Base-by-base conservation (phyloP, 2,113 vertebrate genomes). In the Brachypteracias leptosomus region DNA sequence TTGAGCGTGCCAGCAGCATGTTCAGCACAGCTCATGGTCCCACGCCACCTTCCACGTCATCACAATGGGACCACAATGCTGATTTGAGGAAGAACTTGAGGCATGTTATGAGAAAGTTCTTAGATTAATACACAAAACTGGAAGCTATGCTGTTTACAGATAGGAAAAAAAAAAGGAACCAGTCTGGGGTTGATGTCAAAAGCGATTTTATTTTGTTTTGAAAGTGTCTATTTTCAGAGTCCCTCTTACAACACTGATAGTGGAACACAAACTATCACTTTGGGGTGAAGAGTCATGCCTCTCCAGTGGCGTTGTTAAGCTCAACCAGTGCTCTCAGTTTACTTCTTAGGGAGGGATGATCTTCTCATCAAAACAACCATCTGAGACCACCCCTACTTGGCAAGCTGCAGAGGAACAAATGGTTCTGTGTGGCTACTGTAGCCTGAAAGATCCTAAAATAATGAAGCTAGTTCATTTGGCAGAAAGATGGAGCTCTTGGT, bases 221-320 rank as follows among this genome's bases (percentile, higher is more conserved):
- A 90, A 83, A 94, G 79, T 17, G 81, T 92, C 83, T 95, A 75
- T 96, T 96, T 96, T 93, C 33, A 89, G 87, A 85, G 26, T 77
- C 57, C 4, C 33, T 76, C 78, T 86, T 55, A 80, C 36, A 82
- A 84, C 79, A 93, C 76, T 33, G 92, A 94, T 87, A 94, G 94
- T 47, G 33, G 57, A 95, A 94, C 47, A 90, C 57, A 93, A 92
- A 93, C 83, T 92, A 59, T 85, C 93, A 81, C 95, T 75, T 36
- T 35, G n/a, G 80, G 95, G 85, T 93, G 90, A 96, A 90, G 80
- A 81, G 95, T 57, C 91, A 68, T 75, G 52, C 40, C 40, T 89
- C 78, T 47, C 77, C 44, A 89, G 57, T 12, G 40, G 35, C 0
- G 0, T 1, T 62, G 68, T n/a, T 95, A 90, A 74, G 11, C 13